A percentile compares a stretch with the other conserved stretches of the same genome.
Conservation (phyloP, 1,140 invertebrate genomes). For the Leptinotarsa undecemlineata region DNA sequence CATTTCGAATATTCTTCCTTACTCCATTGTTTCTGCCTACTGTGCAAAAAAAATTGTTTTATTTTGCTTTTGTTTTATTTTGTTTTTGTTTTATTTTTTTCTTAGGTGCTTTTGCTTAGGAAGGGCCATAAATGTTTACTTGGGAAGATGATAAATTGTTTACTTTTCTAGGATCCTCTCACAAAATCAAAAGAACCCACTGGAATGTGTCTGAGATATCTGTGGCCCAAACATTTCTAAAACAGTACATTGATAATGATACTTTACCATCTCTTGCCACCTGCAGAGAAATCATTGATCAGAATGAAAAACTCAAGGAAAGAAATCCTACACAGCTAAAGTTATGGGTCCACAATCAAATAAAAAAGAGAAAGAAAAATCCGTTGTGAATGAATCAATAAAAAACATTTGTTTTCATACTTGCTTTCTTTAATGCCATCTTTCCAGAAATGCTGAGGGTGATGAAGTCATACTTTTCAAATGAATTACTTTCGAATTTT, state of each 20-base stretch:
- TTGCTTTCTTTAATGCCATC: no score
- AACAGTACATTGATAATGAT: not conserved
- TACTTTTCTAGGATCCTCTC: not conserved
- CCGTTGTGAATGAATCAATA: no score
- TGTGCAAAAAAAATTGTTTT: no score
- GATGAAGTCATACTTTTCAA: no score
- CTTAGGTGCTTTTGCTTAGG: not conserved
- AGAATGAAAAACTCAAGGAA: not conserved
- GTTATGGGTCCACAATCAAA: not conserved
- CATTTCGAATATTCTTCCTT: no score
- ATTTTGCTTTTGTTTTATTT: no score
- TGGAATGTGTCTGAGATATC: not conserved
- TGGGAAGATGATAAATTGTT: not conserved
- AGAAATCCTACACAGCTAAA: not conserved
- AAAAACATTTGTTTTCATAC: no score
- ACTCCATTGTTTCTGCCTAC: no score
- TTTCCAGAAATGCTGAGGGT: no score
- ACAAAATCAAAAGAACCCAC: conserved; percentile 4
- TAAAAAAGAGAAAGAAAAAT: not conserved
- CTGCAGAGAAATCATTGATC: not conserved
- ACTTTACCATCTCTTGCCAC: conserved; percentile 6
- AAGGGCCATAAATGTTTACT: not conserved
- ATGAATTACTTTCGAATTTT: no score
- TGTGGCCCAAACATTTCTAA: not conserved
- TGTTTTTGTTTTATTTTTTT: no score